Base-by-base conservation (phyloP, 1,140 invertebrate genomes). In the Temnothorax longispinosus region DNA sequence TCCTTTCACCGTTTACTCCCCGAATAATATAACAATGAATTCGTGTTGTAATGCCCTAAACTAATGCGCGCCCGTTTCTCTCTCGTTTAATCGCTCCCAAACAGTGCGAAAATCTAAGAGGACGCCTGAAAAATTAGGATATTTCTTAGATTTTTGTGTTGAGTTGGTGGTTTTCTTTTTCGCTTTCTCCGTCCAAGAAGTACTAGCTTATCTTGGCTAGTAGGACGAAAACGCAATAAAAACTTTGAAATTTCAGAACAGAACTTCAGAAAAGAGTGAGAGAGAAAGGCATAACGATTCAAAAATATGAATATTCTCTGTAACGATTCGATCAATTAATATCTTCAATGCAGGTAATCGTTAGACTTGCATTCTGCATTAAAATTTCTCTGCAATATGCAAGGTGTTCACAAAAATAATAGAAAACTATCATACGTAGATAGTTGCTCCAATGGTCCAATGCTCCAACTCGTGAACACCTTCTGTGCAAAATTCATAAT, bases 1-100 rank as follows among this genome's bases (percentile, higher is more conserved):
- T 77, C 58, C 35, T 85, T 27, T 82, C 35, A 74, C 15, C 11
- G 3, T n/a, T 44, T 56, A 58, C 2, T 71, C 10, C 15, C 32
- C 27, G 38, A 76, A 85, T 77, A 85, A 85, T 27, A n/a, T 74
- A 85, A 78, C 21, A 77, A 85, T 56, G 13, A 84, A 85, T n/a
- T 76, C 47, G 15, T 41, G 7, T 77, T 76, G 11, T 85, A 85
- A 85, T 85, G 82, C 82, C 82, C 82, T 85, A 54, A 2, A 44
- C 58, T 77, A 56, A 77, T 47, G 21, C 58, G n/a, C 35, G 58
- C 13, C 32, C 32, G 32, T 77, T 77, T n/a, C n/a, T 1, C 6
- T 52, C 41, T 52, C 44, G 5, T 64, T 27, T 64, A 74, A 50
- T 64, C 27, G 41, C 47, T 85, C 5, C 18, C 4, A 47, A 54